These are phyloP conservation scores for Apodemia mormo DNA, from an alignment of 2,888 invertebrate genomes.

Conservation along the genomic window DNA sequence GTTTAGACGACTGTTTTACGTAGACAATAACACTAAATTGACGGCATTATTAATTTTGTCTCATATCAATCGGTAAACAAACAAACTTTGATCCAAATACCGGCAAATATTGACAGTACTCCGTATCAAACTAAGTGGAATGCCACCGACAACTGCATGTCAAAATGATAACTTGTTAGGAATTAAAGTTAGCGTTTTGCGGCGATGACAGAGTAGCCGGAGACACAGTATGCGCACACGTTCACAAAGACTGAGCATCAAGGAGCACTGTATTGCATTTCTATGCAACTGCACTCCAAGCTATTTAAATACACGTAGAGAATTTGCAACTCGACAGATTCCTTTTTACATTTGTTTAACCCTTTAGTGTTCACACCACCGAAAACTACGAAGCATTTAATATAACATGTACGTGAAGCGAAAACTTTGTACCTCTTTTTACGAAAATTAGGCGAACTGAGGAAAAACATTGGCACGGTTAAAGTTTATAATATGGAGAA, in stretches of 20 bases:
- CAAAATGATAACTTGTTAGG: not conserved
- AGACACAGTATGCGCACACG: conserved; percentile 46
- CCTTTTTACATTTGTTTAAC: conserved; percentile 24
- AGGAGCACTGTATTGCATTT: conserved; percentile 44
- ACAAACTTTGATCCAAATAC: conserved; percentile 47
- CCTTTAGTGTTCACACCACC: not conserved
- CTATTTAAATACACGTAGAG: conserved; percentile 73
- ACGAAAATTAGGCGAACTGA: too few relatives aligned
- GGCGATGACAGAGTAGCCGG: conserved; percentile 49
- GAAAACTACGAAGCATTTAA: not conserved
- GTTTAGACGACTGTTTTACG: conserved; percentile 25
- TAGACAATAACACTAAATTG: conserved; percentile 24
- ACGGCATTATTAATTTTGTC: conserved; percentile 20
- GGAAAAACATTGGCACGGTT: too few relatives aligned
- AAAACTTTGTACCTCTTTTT: too few relatives aligned
- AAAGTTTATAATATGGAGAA: too few relatives aligned
- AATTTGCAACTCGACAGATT: conserved; percentile 72
- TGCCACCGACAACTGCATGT: conserved; percentile 29
- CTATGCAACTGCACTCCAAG: conserved; percentile 58
- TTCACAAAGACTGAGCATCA: conserved; percentile 60
- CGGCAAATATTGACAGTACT: conserved; percentile 57
- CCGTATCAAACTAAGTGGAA: conserved; percentile 40
- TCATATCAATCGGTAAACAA: conserved; percentile 43
- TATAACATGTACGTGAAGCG: too few relatives aligned
- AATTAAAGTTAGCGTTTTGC: not conserved